A percentile compares a stretch with the other conserved stretches of the same genome.
phyloP scores from a whole-genome alignment of 53 echinoderm and acorn worm genomes.

The Apostichopus leukothele region DNA sequence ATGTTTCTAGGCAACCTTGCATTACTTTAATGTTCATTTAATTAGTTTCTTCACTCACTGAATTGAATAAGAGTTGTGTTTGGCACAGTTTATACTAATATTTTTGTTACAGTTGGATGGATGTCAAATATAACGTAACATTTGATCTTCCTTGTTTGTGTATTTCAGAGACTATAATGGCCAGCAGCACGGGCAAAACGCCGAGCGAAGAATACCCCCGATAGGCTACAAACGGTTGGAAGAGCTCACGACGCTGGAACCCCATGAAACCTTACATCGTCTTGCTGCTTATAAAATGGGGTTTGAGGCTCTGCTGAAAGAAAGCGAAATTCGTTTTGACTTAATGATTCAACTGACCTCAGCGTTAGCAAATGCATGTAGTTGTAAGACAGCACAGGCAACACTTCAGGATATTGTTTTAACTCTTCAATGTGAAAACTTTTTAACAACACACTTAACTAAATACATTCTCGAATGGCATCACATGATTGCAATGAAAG shows the following conservation, averaged over 20 bases:
- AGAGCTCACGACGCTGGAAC: constrained; percentile 58
- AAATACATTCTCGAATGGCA: constrained; percentile 59
- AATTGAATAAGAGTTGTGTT: too few relatives aligned
- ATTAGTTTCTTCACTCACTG: too few relatives aligned
- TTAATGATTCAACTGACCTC: constrained; percentile 63
- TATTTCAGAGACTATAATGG: neutral
- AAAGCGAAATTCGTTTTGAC: constrained; percentile 70
- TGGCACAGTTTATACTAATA: too few relatives aligned
- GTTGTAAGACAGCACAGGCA: constrained; percentile 50
- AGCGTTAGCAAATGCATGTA: constrained; percentile 62
- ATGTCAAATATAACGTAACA: too few relatives aligned
- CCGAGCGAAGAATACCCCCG: constrained; percentile 17
- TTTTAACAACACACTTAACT: constrained; percentile 62
- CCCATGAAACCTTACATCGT: constrained; percentile 56
- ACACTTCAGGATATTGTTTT: constrained; percentile 62
- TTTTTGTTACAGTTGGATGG: too few relatives aligned
- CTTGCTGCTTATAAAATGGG: constrained; percentile 64
- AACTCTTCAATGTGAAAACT: constrained; percentile 53
- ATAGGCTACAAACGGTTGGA: constrained; percentile 71
- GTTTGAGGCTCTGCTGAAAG: constrained; percentile 60
- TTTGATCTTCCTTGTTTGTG: too few relatives aligned
- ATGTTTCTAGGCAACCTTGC: too few relatives aligned
- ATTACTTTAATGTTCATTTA: too few relatives aligned
- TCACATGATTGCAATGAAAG: constrained; percentile 52
- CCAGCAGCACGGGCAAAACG: neutral